A percentile compares a stretch with the other conserved stretches of the same genome.
Evolutionary conservation across 2,113 vertebrate species (phyloP).

Genomic region (Zingel zingel): DNA sequence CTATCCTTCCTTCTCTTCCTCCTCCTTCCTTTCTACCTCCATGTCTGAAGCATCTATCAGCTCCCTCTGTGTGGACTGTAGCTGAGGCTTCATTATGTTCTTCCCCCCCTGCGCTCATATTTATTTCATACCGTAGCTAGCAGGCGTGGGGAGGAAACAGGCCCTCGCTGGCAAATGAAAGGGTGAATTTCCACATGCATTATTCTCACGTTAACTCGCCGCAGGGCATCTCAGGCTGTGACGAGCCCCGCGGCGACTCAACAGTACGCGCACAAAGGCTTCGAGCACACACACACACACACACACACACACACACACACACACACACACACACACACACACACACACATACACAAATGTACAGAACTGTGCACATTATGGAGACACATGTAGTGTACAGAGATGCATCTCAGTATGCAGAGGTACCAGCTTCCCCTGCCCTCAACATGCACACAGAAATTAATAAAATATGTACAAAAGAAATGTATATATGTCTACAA

Average conservation of each 20-base stretch:
- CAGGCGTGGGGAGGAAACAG: slow-evolving; percentile 53
- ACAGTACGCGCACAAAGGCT: no score
- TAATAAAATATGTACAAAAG: no score
- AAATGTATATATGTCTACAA: no score
- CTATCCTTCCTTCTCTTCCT: background rate
- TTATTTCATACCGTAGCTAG: slow-evolving; percentile 76
- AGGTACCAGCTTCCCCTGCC: no score
- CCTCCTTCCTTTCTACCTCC: slow-evolving; percentile 9
- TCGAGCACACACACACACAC: slow-evolving; percentile 3
- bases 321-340: slow-evolving; percentile 2
- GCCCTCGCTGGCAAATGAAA: slow-evolving; percentile 74
- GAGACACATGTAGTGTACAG: no score
- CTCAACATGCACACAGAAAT: no score
- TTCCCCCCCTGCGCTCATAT: slow-evolving; percentile 66
- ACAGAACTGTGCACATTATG: no score
- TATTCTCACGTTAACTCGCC: slow-evolving; percentile 63
- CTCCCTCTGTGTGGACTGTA: slow-evolving; percentile 26
- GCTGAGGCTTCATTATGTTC: slow-evolving; percentile 67
- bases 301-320: slow-evolving; percentile 9
- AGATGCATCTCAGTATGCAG: no score
- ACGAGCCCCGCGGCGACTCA: no score
- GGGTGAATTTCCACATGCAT: slow-evolving; percentile 83
- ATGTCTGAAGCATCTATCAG: slow-evolving; percentile 47
- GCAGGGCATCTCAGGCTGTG: slow-evolving; percentile 35
- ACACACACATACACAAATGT: background rate